Conservation (phyloP, 1,140 invertebrate genomes). For the Pogonomyrmex barbatus region DNA sequence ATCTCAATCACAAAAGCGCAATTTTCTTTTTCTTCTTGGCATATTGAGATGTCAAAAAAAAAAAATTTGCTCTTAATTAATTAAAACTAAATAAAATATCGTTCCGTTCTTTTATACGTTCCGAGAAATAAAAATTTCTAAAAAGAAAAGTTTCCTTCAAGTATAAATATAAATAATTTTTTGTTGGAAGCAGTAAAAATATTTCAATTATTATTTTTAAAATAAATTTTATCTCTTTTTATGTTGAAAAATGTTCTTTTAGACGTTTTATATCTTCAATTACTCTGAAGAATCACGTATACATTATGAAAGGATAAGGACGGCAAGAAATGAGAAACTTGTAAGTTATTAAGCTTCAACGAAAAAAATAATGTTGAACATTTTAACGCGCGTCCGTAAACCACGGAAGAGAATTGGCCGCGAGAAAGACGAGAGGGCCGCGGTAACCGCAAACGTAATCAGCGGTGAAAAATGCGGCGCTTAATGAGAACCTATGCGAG, state of each 20-base stretch:
- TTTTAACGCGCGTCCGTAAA: conserved; percentile 57
- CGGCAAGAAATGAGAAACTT: conserved; percentile 47
- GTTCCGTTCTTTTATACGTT: background rate
- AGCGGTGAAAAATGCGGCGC: conserved; percentile 36
- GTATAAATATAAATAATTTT: background rate
- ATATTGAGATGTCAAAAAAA: background rate
- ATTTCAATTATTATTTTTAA: background rate
- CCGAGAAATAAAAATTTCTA: background rate
- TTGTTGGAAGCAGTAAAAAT: background rate
- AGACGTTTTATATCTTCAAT: conserved; percentile 26
- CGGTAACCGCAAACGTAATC: conserved; percentile 50
- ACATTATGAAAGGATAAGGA: conserved; percentile 56
- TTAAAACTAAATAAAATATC: background rate
- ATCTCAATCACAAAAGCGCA: background rate
- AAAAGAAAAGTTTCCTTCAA: background rate
- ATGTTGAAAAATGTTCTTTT: background rate
- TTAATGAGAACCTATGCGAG: conserved; percentile 54
- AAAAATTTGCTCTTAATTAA: background rate
- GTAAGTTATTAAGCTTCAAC: conserved; percentile 53
- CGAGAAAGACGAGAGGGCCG: conserved; percentile 42
- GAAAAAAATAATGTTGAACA: conserved; percentile 52
- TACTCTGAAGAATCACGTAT: conserved; percentile 35
- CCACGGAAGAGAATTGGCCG: conserved; percentile 47
- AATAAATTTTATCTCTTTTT: conserved; percentile 1
- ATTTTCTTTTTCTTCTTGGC: background rate